phyloP scores from a whole-genome alignment of 2,113 vertebrate genomes.

The Podarcis cretensis region DNA sequence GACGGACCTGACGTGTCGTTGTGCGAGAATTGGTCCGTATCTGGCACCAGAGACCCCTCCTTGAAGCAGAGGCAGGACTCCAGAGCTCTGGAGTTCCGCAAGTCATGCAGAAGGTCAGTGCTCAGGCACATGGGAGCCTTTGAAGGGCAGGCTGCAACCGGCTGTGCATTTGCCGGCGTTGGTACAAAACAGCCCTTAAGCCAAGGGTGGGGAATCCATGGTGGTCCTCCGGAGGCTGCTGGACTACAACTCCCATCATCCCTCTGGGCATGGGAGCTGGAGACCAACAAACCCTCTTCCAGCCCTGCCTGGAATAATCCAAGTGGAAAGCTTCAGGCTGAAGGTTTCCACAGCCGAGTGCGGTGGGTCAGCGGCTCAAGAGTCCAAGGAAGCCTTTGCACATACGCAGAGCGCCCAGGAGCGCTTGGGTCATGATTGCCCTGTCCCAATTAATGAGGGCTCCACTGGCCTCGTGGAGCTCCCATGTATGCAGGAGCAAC shows the following conservation, averaged over 20 bases:
- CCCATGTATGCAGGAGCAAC: background rate
- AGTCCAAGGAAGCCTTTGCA: background rate
- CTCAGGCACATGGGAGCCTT: background rate
- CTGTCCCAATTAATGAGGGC: no score
- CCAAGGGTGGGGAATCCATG: background rate
- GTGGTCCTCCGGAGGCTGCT: background rate
- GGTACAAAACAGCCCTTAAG: background rate
- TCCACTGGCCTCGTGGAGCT: background rate
- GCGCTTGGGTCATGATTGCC: background rate
- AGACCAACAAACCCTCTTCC: background rate
- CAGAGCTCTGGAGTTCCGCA: background rate
- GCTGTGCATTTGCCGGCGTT: fast-evolving
- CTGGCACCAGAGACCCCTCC: background rate
- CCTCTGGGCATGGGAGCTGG: background rate
- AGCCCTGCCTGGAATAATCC: background rate
- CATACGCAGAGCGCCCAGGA: background rate
- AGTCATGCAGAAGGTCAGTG: background rate
- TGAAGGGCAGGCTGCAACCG: background rate
- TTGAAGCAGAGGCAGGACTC: no score
- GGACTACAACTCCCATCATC: background rate
- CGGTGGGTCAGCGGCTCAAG: background rate
- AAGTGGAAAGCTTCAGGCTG: background rate
- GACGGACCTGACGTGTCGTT: fast-evolving
- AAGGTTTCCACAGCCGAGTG: background rate
- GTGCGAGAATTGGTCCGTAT: background rate